Base-by-base conservation (phyloP, 1,140 invertebrate genomes). In the Leptopilina boulardi region DNA sequence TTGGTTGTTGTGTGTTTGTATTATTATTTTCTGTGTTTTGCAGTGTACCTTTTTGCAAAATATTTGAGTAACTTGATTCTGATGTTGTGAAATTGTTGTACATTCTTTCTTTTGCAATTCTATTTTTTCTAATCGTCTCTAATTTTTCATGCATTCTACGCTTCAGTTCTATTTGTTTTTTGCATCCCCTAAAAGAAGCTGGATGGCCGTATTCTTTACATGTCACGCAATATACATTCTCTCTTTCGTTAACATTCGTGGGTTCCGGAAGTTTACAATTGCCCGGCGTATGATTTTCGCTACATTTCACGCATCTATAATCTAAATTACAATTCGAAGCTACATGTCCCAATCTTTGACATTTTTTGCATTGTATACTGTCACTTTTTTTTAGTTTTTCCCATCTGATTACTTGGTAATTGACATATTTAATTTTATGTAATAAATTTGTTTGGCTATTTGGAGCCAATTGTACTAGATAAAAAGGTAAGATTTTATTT, bases 321-420 rank as follows among this genome's bases (percentile, higher is more conserved):
- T 18, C 70, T 8, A 83, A 1, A 5, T 82, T 47, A 21, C 82
- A 83, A 13, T 82, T 82, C 18, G 21, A n/a, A n/a, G n/a, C n/a
- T n/a, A n/a, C n/a, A n/a, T n/a, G n/a, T n/a, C n/a, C n/a, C n/a
- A n/a, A n/a, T n/a, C n/a, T n/a, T n/a, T n/a, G n/a, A n/a, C n/a
- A n/a, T n/a, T n/a, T n/a, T n/a, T n/a, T n/a, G n/a, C 1, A 3
- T 84, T 80, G 1, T 66, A 51, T 8, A 30, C 41, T 21, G 59
- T 71, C 4, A 47, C 74, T n/a, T 42, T 73, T 79, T 21, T 30
- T 54, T 21, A 80, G 2, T 71, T 73, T 77, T 38, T 83, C 77
- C 80, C 80, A 83, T 13, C 3, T 34, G 0, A 82, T 19, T 0
- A 72, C 15, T 5, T 77, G 78, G 54, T 80, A 42, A 1, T 41